Evolutionary conservation across 2,113 vertebrate species (phyloP), one percentile per base, ranked within the genome.

Genomic region (Grantiella picta): DNA sequence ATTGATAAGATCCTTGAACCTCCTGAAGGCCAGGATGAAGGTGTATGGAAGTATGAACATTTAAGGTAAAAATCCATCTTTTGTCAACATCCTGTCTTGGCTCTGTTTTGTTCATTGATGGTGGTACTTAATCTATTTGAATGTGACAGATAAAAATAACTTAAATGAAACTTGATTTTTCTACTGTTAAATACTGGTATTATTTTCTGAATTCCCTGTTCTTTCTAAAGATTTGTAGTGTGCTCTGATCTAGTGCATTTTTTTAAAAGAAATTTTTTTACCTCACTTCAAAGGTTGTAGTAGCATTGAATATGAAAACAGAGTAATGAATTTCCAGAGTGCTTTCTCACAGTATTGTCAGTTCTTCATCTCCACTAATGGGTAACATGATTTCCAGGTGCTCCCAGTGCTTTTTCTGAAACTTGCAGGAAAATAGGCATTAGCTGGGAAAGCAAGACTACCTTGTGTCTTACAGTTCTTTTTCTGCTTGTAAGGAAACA

Each of bases 31-130:
- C 99, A 99, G 97, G 99, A 99, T 94, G 99, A 99, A 97, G 99
- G 99, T 4, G 99, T 99, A 12, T 99, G 99, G 99, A 99, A 99
- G 59, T 99, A 99, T n/a, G 99, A 99, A 96, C 99, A 99, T 96
- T 98, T 99, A 97, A 98, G 99, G 99, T 99, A 98, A 90, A 95
- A 92, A 69, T 63, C 84, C n/a, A 31, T 69, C 53, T 82, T 86
- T 10, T 54, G 45, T 49, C 42, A 57, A 2, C 3, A 7, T 8
- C 17, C 23, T 24, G 9, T 92, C 33, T 45, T 2, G 4, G 9
- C 72, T 45, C 20, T 18, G 29, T 35, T 68, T 54, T 83, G 10
- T 80, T 86, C 59, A 40, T 21, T 54, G 29, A 10, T 44, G 47
- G 23, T 35, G 63, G 20, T 59, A 77, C 36, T n/a, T 60, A 53